Evolutionary conservation across 2,797 vertebrate species (phyloP), one percentile per base, ranked within the genome.

Genomic region (Bradypodion pumilum): DNA sequence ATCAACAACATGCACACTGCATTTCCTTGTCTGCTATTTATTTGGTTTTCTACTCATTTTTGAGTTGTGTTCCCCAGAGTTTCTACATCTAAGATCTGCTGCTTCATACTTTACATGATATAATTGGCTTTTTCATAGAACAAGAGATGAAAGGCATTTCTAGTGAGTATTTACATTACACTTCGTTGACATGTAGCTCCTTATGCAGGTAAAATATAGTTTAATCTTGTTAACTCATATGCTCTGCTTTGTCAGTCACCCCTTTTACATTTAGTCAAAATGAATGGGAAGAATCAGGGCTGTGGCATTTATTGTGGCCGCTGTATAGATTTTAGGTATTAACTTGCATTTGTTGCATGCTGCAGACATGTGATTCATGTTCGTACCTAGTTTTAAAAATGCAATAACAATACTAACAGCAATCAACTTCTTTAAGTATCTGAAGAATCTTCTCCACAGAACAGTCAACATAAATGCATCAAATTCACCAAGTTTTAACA

Each of bases 131-230:
- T 81, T 89, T 81, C 80, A 81, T 79, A 49, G 68, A 69, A 92
- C 81, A 59, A 90, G 77, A 91, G 84, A 92, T 87, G 59, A 91
- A 94, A 92, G 85, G 65, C 85, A 81, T 66, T 90, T 85, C 78
- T 62, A 87, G 86, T 74, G 83, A 93, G 85, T 76, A 60, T 84
- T 85, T 74, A 56, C 65, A 88, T 78, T 52, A 60, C 66, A 90
- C 80, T 52, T 87, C 32, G 74, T 37, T 90, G 89, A 89, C 90
- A 88, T 0, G 0, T 12, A 70, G 32, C 79, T 86, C 83, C 85
- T 85, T 82, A 87, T 83, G 85, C 85, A 85, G 81, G 82, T 83
- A 91, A 88, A 89, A 78, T 74, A 62, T 44, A 78, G 72, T 85
- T 88, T 85, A 87, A 88, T 29, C 44, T 65, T 35, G 15, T 74